Conservation (phyloP, 2,113 vertebrate genomes). For the Calonectris borealis region DNA sequence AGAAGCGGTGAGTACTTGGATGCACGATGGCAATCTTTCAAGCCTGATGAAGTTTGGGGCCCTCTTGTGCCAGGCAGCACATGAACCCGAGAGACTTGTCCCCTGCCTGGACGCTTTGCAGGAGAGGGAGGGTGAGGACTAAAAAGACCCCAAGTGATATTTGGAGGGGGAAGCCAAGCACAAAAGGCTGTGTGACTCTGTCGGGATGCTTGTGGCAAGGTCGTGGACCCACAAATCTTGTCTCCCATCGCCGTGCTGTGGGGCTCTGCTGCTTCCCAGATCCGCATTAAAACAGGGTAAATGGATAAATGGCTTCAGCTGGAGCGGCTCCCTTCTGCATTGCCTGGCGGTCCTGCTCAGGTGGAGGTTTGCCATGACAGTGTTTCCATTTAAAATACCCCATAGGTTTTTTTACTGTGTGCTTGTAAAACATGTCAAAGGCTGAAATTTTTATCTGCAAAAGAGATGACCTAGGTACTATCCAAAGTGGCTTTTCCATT, state of each 20-base stretch:
- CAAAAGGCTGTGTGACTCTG: neutral
- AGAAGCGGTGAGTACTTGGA: neutral
- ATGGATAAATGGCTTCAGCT: neutral
- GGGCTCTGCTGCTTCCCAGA: neutral
- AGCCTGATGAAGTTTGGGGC: neutral
- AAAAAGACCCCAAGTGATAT: neutral
- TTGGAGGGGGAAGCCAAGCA: neutral
- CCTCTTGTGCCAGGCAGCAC: neutral
- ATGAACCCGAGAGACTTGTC: fast-evolving
- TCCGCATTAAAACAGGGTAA: neutral
- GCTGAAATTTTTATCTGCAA: neutral
- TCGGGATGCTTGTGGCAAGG: neutral
- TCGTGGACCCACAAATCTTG: neutral
- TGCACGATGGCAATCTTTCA: neutral
- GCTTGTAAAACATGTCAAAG: neutral
- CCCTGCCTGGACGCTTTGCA: neutral
- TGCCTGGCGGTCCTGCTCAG: neutral
- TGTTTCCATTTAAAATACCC: neutral
- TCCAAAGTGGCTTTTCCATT: neutral
- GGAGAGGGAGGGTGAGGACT: neutral
- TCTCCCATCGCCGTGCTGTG: neutral
- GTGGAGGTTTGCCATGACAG: neutral
- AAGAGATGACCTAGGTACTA: neutral
- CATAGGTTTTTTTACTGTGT: neutral
- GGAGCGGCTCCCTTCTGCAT: neutral